Percentiles rank a stretch among this genome's conserved stretches.
Evolutionary conservation across 2,797 vertebrate genomes (phyloP).

Genomic region (Pygocentrus nattereri): DNA sequence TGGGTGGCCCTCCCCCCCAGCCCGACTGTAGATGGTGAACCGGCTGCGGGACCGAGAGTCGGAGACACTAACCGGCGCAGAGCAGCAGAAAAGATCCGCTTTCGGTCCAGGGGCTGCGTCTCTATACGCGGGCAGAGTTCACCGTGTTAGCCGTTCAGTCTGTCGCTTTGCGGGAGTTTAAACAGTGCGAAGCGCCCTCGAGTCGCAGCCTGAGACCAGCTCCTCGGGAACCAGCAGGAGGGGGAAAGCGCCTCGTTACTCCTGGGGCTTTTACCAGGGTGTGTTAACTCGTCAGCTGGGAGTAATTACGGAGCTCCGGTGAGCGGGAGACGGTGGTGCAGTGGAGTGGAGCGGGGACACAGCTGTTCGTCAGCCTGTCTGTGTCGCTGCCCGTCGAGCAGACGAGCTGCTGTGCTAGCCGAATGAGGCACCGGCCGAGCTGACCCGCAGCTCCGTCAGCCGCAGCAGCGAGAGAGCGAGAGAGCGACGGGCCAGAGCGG

Average conservation of each 20-base stretch:
- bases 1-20: constrained; percentile 67
- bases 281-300: constrained; percentile 50
- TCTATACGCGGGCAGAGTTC: background rate
- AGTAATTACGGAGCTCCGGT: constrained; percentile 26
- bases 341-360: background rate
- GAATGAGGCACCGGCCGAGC: background rate
- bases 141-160: background rate
- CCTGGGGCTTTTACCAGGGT: constrained; percentile 20
- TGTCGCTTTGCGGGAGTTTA: constrained; percentile 4
- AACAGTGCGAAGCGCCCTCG: constrained; percentile 19
- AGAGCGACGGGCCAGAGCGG: background rate
- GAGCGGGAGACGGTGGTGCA: constrained; percentile 12
- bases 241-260: background rate
- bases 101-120: background rate
- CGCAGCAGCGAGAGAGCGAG: too few relatives aligned
- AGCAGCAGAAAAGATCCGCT: background rate
- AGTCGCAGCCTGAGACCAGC: constrained; percentile 12
- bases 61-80: constrained; percentile 29
- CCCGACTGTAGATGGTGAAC: constrained; percentile 65
- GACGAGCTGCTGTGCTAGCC: background rate
- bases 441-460: background rate
- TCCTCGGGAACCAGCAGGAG: constrained; percentile 12
- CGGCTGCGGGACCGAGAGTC: constrained; percentile 62
- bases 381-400: background rate
- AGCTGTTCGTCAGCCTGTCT: background rate